Conservation (phyloP, 1,140 invertebrate genomes). For the Caenorhabditis brenneri region DNA sequence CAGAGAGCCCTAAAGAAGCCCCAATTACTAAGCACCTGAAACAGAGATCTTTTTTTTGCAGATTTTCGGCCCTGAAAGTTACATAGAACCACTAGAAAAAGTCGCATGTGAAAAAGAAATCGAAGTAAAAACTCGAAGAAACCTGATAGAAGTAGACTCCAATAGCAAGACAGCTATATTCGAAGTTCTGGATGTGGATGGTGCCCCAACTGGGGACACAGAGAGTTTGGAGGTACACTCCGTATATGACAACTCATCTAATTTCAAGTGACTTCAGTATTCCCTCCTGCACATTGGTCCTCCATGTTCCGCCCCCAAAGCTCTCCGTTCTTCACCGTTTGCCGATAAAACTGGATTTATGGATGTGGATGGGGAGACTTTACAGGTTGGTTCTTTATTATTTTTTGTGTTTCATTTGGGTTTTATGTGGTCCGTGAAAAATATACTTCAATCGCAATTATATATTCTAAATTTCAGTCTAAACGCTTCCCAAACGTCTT, state of each 20-base stretch:
- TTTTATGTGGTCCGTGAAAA: too few species aligned
- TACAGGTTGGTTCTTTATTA: too few species aligned
- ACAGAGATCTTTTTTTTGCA: not conserved
- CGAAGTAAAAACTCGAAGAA: slow-evolving; percentile 70
- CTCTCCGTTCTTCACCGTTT: slow-evolving; percentile 74
- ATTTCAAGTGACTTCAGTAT: slow-evolving; percentile 76
- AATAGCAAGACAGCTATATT: slow-evolving; percentile 82
- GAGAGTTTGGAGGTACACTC: slow-evolving; percentile 69
- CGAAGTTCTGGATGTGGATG: slow-evolving; percentile 78
- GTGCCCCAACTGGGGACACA: slow-evolving; percentile 72
- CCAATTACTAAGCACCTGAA: too few species aligned
- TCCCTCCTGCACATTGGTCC: slow-evolving; percentile 86
- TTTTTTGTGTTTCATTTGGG: too few species aligned
- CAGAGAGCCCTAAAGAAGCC: too few species aligned
- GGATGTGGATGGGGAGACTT: slow-evolving; percentile 65
- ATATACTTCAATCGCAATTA: too few species aligned
- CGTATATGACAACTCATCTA: too few species aligned
- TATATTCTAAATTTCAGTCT: too few species aligned
- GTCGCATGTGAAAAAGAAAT: slow-evolving; percentile 54
- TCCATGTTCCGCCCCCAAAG: slow-evolving; percentile 83
- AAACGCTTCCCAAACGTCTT: slow-evolving; percentile 84
- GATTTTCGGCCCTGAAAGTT: slow-evolving; percentile 87
- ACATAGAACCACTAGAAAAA: slow-evolving; percentile 81
- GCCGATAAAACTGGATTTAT: slow-evolving; percentile 65
- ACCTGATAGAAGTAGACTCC: slow-evolving; percentile 81